Evolutionary conservation across 2,888 invertebrate species (phyloP), one percentile per base, ranked within the genome.

Genomic region (Sinodicranocentrus sp.): DNA sequence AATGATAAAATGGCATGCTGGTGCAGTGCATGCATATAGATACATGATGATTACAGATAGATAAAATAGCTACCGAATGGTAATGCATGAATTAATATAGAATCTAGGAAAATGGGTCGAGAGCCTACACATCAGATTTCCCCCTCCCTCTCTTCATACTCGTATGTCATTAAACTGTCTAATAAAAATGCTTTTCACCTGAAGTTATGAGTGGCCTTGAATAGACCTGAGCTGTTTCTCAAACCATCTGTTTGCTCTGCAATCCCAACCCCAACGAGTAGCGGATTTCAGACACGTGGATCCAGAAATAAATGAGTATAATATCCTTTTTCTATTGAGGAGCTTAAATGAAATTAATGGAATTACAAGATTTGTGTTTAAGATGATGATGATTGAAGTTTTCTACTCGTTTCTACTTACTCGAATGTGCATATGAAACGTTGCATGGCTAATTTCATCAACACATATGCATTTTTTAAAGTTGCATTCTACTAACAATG

Each of bases 61-160:
- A 10, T 48, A 39, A 39, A 13, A 10, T 48, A 48, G 48, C 48
- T 48, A n/a, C 48, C n/a, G 6, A n/a, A 48, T 48, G n/a, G 10
- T 48, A 48, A 10, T 48, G 48, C n/a, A n/a, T 10, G 48, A 25
- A 25, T 57, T 25, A 57, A 10, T 1, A 17, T 57, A 25, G 10
- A 23, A 57, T 57, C 25, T 57, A 25, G 57, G 25, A 57, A 57
- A 57, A 25, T 57, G 25, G 57, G 57, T 57, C 57, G 57, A 57
- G 57, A 54, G 6, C 48, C 21, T 13, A 25, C 6, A 1, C 1
- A 15, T 25, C 25, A 25, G 57, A 10, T 57, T 25, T 2, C 52
- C n/a, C n/a, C n/a, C n/a, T n/a, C n/a, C n/a, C 39, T 39, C 13
- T 39, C 5, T 39, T 39, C 19, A 19, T 52, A 8, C 19, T 8